Evolutionary conservation across 2,888 invertebrate genomes (phyloP).

Genomic region (Polyommatus icarus): DNA sequence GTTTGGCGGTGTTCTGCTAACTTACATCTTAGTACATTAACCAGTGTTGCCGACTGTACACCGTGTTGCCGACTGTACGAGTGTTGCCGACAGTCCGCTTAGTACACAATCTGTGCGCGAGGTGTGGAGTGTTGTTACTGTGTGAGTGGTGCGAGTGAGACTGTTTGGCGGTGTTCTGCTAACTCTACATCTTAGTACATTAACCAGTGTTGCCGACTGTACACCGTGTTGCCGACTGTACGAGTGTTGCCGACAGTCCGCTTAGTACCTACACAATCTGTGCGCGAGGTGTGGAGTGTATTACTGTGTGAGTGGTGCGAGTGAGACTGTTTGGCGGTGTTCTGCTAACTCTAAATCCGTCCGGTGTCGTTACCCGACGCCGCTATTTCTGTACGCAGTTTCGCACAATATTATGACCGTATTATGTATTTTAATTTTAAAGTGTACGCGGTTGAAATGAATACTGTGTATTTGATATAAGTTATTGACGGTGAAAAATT

Average conservation of each 20-base stretch:
- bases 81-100: no score
- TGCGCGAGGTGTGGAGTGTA: neutral
- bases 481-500: no score
- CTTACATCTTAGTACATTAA: no score
- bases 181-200: no score
- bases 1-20: no score
- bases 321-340: conserved; percentile 29
- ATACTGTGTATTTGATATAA: neutral
- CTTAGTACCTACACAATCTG: conserved; percentile 4
- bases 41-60: no score
- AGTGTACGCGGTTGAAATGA: neutral
- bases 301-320: no score
- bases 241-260: neutral
- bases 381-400: conserved; percentile 31
- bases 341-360: conserved; percentile 38
- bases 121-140: no score
- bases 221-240: neutral
- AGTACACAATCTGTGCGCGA: no score
- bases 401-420: conserved; percentile 4
- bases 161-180: no score
- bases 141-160: no score
- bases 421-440: neutral
- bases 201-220: neutral
- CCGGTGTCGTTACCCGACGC: conserved; percentile 35
- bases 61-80: no score